phyloP scores from a whole-genome alignment of 2,797 vertebrate species.

The Lutjanus campechanus region DNA sequence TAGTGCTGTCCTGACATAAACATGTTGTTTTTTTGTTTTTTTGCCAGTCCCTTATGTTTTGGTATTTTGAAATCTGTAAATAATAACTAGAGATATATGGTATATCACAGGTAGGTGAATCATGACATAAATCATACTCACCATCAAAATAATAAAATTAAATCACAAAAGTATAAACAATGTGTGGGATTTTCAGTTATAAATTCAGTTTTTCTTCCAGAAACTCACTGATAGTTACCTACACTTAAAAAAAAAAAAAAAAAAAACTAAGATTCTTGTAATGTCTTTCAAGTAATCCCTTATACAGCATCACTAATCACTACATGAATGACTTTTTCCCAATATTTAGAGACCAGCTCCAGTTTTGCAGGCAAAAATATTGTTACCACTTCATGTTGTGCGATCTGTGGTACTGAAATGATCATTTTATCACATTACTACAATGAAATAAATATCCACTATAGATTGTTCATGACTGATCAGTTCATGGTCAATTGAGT shows the following conservation, averaged over 20 bases:
- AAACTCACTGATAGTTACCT: too few relatives aligned
- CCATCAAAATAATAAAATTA: too few relatives aligned
- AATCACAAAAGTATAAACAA: too few relatives aligned
- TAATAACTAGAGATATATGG: too few relatives aligned
- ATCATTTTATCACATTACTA: not conserved
- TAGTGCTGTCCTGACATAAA: not conserved
- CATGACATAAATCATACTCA: too few relatives aligned
- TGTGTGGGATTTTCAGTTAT: too few relatives aligned
- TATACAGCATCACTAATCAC: not conserved
- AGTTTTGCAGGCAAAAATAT: not conserved
- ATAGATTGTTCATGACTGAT: not conserved
- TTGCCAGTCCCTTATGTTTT: not conserved
- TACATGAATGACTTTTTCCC: not conserved
- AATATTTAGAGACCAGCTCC: constrained; percentile 27
- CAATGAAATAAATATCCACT: not conserved
- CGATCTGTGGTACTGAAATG: not conserved
- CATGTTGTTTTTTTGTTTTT: too few relatives aligned
- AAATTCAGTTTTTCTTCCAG: too few relatives aligned
- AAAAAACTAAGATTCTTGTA: too few relatives aligned
- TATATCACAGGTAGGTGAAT: too few relatives aligned
- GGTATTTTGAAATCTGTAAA: not conserved
- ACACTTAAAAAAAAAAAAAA: too few relatives aligned
- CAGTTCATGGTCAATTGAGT: not conserved
- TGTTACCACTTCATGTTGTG: not conserved
- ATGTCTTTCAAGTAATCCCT: not conserved